Evolutionary conservation across 2,888 invertebrate species (phyloP).

Genomic region (Drosophila cognata): DNA sequence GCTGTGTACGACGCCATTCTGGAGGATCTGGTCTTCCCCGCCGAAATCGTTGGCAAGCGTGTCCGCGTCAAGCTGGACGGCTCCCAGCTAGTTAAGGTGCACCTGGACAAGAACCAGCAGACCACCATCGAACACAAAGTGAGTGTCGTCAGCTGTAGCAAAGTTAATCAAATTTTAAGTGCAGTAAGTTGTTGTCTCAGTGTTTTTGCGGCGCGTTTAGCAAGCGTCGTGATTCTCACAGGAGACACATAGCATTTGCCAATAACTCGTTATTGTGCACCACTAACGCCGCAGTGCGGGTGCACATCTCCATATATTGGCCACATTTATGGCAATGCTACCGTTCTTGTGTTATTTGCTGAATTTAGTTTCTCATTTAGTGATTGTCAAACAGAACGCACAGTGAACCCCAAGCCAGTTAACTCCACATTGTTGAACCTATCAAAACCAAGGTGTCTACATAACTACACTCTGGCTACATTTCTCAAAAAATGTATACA

Average conservation of each 20-base stretch:
- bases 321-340: constrained; percentile 56
- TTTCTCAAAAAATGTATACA: neutral
- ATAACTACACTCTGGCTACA: constrained; percentile 39
- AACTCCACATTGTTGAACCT: constrained; percentile 44
- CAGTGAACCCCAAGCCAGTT: constrained; percentile 49
- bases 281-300: constrained; percentile 53
- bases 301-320: constrained; percentile 81
- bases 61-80: constrained; percentile 98
- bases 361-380: constrained; percentile 56
- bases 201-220: constrained; percentile 81
- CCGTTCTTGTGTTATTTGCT: constrained; percentile 84
- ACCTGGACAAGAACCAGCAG: constrained; percentile 98
- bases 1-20: constrained; percentile 98
- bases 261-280: constrained; percentile 81
- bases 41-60: constrained; percentile 99
- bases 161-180: neutral
- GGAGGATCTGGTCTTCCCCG: constrained; percentile 99
- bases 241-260: constrained; percentile 81
- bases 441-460: constrained; percentile 18
- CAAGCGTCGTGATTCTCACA: constrained; percentile 82
- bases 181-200: constrained; percentile 69
- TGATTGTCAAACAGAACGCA: constrained; percentile 84
- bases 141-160: constrained; percentile 55
- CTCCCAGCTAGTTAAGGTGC: constrained; percentile 97
- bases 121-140: constrained; percentile 99